A percentile compares a stretch with the other conserved stretches of the same genome.
Evolutionary conservation across 1,140 invertebrate genomes (phyloP).

Genomic region (Ceratitis capitata): DNA sequence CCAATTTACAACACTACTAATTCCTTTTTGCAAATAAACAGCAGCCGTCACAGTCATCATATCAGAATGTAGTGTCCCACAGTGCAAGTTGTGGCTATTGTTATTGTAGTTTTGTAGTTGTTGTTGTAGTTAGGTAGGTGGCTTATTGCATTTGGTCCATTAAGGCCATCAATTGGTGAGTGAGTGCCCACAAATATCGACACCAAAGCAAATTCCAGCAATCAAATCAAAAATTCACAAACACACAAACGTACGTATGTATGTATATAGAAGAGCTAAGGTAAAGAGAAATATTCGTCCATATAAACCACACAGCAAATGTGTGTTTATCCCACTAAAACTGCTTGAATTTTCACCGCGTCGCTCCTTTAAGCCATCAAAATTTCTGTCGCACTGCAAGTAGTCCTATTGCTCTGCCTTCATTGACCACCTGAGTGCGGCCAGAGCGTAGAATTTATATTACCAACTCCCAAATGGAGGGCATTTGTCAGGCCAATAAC

Average conservation of each 20-base stretch:
- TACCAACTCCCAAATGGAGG: slow-evolving; percentile 33
- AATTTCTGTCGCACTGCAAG: background rate
- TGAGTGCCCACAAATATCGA: slow-evolving; percentile 37
- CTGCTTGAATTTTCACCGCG: too few relatives aligned
- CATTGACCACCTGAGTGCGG: slow-evolving; percentile 21
- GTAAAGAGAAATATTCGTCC: background rate
- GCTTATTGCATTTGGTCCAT: slow-evolving; percentile 8
- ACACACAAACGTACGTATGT: background rate
- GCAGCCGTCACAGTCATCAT: background rate
- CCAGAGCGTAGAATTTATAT: slow-evolving; percentile 25
- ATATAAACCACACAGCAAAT: too few relatives aligned
- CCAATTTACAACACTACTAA: background rate
- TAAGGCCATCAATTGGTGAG: slow-evolving; percentile 30
- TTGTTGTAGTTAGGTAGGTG: slow-evolving; percentile 7
- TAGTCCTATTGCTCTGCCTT: background rate
- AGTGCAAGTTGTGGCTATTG: background rate
- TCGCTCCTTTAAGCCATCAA: background rate
- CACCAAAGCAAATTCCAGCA: slow-evolving; percentile 26
- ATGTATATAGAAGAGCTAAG: background rate
- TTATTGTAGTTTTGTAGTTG: background rate
- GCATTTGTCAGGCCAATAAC: slow-evolving; percentile 41
- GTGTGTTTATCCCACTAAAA: too few relatives aligned
- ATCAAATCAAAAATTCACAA: background rate
- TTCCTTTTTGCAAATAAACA: background rate
- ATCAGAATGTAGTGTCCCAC: background rate